A percentile compares a stretch with the other conserved stretches of the same genome.
Evolutionary conservation across 2,113 vertebrate genomes (phyloP).

Genomic region (Malaclemys terrapin): DNA sequence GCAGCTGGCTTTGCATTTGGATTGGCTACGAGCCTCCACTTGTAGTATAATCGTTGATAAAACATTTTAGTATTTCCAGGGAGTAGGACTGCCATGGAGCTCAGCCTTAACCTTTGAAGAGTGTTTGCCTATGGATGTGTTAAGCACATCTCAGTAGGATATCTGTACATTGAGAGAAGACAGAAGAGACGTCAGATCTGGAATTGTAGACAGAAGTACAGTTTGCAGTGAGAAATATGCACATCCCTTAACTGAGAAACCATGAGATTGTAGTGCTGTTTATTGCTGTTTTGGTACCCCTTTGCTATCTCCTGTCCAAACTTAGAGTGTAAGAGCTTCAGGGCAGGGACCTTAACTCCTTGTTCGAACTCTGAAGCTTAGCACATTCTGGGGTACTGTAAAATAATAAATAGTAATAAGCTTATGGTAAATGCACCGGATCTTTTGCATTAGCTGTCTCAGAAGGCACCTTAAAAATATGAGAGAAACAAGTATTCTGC

Average conservation of each 20-base stretch:
- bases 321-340: neutral
- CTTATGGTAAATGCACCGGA: conserved; percentile 14
- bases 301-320: neutral
- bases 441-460: neutral
- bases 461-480: neutral
- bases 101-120: conserved; percentile 72
- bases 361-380: neutral
- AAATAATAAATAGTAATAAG: neutral
- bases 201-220: conserved; percentile 34
- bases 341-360: neutral
- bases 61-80: conserved; percentile 67
- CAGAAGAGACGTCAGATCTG: conserved; percentile 49
- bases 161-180: conserved; percentile 30
- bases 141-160: conserved; percentile 58
- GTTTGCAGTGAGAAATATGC: neutral
- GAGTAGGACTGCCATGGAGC: conserved; percentile 43
- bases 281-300: neutral
- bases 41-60: conserved; percentile 66
- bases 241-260: neutral
- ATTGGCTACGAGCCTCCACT: conserved; percentile 67
- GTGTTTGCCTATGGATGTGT: conserved; percentile 69
- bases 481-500: neutral
- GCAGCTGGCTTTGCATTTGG: conserved; percentile 55
- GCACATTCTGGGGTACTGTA: rapidly evolving
- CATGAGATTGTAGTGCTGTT: neutral